Percentiles rank a stretch among this genome's conserved stretches.
Conservation (phyloP, 2,113 vertebrate species). For the Oxyruncus cristatus region DNA sequence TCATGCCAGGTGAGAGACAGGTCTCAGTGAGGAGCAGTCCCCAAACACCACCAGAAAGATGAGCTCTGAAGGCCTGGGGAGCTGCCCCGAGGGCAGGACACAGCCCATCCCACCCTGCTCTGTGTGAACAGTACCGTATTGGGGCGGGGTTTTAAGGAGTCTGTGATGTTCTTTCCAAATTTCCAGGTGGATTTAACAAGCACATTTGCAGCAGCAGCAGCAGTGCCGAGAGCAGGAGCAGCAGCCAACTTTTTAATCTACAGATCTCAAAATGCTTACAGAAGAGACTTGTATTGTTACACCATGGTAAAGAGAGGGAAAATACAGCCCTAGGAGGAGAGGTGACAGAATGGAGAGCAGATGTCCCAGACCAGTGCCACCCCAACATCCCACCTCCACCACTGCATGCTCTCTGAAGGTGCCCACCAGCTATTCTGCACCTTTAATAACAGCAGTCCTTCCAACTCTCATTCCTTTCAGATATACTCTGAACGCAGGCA, state of each 20-base stretch:
- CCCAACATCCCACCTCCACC: background rate
- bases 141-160: background rate
- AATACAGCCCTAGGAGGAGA: background rate
- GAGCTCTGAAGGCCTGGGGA: background rate
- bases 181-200: constrained; percentile 6
- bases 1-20: background rate
- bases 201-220: background rate
- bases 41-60: background rate
- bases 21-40: background rate
- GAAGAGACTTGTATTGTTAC: background rate
- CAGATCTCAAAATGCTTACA: background rate
- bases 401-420: background rate
- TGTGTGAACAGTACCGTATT: accelerated
- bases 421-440: background rate
- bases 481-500: background rate
- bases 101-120: background rate
- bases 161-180: background rate
- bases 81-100: background rate
- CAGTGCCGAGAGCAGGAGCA: background rate
- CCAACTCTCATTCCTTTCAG: background rate
- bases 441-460: background rate
- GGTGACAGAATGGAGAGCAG: background rate
- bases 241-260: background rate
- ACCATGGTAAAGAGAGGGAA: background rate
- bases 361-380: background rate